Base-by-base conservation (phyloP, 2,888 invertebrate species). In the Patella pellucida region DNA sequence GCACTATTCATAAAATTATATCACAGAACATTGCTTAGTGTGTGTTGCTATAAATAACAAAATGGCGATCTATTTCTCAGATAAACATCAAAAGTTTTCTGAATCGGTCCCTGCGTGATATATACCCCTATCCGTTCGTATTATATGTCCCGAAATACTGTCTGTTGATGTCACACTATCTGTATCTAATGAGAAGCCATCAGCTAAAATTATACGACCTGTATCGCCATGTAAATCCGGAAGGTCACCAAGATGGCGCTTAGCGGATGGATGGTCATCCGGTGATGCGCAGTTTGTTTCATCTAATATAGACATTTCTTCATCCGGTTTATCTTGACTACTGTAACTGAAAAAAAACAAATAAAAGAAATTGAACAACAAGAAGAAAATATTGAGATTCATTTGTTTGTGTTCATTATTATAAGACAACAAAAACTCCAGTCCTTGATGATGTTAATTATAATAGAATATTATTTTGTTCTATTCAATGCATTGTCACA, bases 241-340 rank as follows among this genome's bases (percentile, higher is more conserved):
- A 11, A 62, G 14, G 23, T 62, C 62, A 11, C 62, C 62, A 23
- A 62, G 23, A 62, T 62, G 62, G 19, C 19, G 19, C 23, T 62
- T 62, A 14, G 19, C 23, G 23, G 62, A 19, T 19, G 19, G 0
- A 19, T 62, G 62, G 4, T 62, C 19, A 62, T 62, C 62, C 19
- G 62, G 62, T 23, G 19, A 23, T 23, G 62, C 23, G 5, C 62
- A 12, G 62, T 62, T 62, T 23, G 62, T 62, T 62, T 62, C 62
- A 62, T 62, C 62, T 23, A 62, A 12, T 12, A 62, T 62, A 14
- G 62, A 62, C 62, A 62, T 62, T 14, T 62, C 62, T 62, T 62
- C 62, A 14, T 62, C 62, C 19, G 62, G 62, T 62, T 62, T 62
- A 62, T 62, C 62, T 62, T 62, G 62, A 62, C 62, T 62, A 62